Percentiles rank a stretch among this genome's conserved stretches.
phyloP scores from a whole-genome alignment of 2,113 vertebrate species.

The Morone saxatilis region DNA sequence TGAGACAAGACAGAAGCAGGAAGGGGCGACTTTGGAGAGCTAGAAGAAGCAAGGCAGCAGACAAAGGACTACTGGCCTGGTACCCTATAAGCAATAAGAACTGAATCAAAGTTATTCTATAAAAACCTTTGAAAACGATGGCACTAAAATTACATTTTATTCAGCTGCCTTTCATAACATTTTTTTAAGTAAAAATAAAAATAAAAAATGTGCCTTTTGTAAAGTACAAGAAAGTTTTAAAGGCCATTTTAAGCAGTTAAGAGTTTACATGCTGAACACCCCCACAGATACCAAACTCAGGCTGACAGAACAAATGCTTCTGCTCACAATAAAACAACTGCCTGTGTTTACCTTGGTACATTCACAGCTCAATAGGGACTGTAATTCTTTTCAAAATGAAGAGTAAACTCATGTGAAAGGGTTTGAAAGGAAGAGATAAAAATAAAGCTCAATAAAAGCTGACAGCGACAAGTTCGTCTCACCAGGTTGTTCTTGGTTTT shows the following conservation, averaged over 20 bases:
- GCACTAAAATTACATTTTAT: not conserved
- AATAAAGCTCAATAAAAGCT: not conserved
- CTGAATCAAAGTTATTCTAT: not conserved
- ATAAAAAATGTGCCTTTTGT: not conserved
- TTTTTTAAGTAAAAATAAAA: no score
- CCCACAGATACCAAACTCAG: not conserved
- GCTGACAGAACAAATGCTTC: conserved; percentile 15
- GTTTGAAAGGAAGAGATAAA: not conserved
- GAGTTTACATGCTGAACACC: not conserved
- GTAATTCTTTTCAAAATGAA: not conserved
- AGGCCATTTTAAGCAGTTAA: conserved; percentile 3
- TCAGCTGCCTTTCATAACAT: not conserved
- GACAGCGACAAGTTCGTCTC: not conserved
- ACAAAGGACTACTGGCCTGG: not conserved
- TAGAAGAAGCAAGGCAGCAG: not conserved
- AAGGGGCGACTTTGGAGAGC: no score
- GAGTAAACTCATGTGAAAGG: not conserved
- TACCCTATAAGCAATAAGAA: not conserved
- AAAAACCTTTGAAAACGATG: not conserved
- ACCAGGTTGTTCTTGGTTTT: conserved; percentile 99
- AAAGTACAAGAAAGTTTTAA: not conserved
- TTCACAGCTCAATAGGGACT: conserved; percentile 7
- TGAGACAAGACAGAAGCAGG: conserved; percentile 16
- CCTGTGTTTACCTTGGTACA: not conserved
- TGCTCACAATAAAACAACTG: conserved; percentile 5